Evolutionary conservation across 2,113 vertebrate genomes (phyloP), one percentile per base, ranked within the genome.

Genomic region (Pteruthius melanotis): DNA sequence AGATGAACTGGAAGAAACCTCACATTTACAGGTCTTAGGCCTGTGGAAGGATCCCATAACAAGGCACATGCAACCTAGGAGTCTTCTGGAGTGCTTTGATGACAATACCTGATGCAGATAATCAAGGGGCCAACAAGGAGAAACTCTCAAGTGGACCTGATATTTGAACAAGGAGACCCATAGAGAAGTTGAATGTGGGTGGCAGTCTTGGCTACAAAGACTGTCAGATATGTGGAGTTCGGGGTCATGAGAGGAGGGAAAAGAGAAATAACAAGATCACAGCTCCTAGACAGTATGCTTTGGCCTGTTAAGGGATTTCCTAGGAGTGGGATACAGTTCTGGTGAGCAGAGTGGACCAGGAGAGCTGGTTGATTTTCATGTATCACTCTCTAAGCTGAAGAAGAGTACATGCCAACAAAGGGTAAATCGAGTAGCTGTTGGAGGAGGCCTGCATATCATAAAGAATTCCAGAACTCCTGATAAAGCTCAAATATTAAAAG

Each of bases 161-260:
- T 79, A 52, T 7, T 79, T 42, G 27, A 70, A 56, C 3, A 70
- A 44, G 17, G 15, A 35, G 37, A 52, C 5, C 20, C 39, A 5
- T n/a, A 30, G 35, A 47, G 14, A 4, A 39, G 5, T 0, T 63
- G 28, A 28, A 52, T 13, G 14, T 9, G 42, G 18, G 14, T 0
- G 3, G n/a, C 9, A 59, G 26, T 7, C 14, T 49, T 15, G 3
- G 16, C 33, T 74, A 40, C 30, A 60, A 69, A 45, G 35, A 8
- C 30, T 33, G 7, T 39, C 17, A 42, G 13, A 37, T 54, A 6
- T 21, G 11, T 42, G 33, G 20, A 27, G 11, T 20, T 70, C 44
- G 56, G 64, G 33, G 40, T 74, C 35, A 37, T 22, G 49, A 42
- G 40, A 45, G 40, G 4, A 64, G 9, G 17, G 26, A 69, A 66